phyloP scores from a whole-genome alignment of 2,797 vertebrate species.

The Melanotaenia parkinsoni region DNA sequence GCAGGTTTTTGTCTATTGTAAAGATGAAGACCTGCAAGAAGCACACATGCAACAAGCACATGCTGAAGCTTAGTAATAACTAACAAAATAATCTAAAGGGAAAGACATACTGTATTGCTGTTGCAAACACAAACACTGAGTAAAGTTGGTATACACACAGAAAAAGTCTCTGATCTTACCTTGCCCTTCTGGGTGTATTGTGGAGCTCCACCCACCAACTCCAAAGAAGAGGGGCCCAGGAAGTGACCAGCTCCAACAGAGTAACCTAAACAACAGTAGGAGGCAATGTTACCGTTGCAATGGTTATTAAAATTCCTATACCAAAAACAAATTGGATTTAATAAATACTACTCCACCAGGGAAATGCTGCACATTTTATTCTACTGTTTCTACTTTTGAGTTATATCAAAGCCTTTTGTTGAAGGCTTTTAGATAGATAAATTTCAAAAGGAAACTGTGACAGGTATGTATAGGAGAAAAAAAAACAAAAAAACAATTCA shows the following conservation, averaged over 20 bases:
- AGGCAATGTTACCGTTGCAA: background rate
- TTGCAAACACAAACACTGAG: background rate
- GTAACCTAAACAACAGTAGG: slow-evolving; percentile 84
- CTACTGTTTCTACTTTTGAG: background rate
- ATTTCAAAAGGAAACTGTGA: background rate
- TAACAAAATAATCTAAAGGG: background rate
- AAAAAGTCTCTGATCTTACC: slow-evolving; percentile 76
- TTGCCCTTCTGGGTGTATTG: slow-evolving; percentile 94
- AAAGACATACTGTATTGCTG: background rate
- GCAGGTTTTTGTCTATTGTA: slow-evolving; percentile 69
- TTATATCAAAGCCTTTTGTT: background rate
- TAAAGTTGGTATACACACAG: background rate
- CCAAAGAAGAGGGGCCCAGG: slow-evolving; percentile 75
- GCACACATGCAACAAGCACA: slow-evolving; percentile 5
- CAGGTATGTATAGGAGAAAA: slow-evolving; percentile 4
- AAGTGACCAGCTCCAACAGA: slow-evolving; percentile 94
- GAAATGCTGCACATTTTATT: background rate
- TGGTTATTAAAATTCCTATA: background rate
- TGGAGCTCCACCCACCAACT: slow-evolving; percentile 94
- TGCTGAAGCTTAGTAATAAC: background rate
- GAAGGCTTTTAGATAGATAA: background rate
- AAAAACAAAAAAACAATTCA: background rate
- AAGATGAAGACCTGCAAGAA: slow-evolving; percentile 90
- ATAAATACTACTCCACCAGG: background rate
- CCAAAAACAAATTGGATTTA: background rate